A percentile compares a stretch with the other conserved stretches of the same genome.
phyloP scores from a whole-genome alignment of 1,140 invertebrate genomes.

The Euwallacea fornicatus region DNA sequence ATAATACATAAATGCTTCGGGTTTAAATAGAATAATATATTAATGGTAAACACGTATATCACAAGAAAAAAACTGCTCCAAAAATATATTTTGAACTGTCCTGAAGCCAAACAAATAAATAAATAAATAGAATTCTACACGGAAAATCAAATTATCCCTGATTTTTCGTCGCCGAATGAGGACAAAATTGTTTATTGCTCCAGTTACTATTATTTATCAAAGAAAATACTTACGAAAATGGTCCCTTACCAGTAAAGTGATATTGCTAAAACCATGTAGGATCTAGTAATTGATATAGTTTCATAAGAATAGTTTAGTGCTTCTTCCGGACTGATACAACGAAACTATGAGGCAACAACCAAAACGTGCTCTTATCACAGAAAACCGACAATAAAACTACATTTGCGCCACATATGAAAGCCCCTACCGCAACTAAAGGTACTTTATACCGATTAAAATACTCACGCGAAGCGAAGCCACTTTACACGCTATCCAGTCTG shows the following conservation, averaged over 20 bases:
- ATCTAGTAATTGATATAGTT: slow-evolving; percentile 33
- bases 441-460: no score
- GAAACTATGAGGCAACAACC: no score
- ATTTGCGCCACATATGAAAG: neutral
- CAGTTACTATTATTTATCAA: no score
- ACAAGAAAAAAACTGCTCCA: slow-evolving; percentile 21
- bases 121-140: no score
- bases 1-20: slow-evolving; percentile 11
- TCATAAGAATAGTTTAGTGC: slow-evolving; percentile 29
- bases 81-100: neutral
- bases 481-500: no score
- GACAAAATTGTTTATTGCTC: no score
- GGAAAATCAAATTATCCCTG: no score
- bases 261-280: slow-evolving; percentile 11
- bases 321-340: neutral
- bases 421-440: neutral
- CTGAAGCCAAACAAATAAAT: no score
- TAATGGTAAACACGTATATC: slow-evolving; percentile 29
- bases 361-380: neutral
- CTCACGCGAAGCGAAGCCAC: no score
- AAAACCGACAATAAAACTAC: slow-evolving; percentile 1
- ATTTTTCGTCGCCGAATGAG: no score
- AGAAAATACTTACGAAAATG: neutral
- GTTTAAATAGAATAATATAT: slow-evolving; percentile 17
- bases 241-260: slow-evolving; percentile 11